phyloP scores from a whole-genome alignment of 2,888 invertebrate genomes.

The Chaitophorus viminalis region DNA sequence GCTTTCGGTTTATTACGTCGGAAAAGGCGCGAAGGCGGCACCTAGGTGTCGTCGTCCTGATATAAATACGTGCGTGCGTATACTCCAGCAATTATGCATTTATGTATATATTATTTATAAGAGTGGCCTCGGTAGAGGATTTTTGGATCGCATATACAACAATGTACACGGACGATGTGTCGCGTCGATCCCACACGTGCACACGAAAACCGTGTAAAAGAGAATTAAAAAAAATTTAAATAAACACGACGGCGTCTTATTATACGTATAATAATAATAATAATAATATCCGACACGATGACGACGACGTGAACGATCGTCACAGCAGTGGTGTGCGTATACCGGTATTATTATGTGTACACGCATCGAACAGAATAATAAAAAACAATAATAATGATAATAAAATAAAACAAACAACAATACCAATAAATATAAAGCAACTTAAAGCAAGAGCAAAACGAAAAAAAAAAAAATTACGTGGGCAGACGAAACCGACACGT shows the following conservation, averaged over 20 bases:
- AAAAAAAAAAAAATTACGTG: constrained; percentile 30
- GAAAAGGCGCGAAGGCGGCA: too few relatives aligned
- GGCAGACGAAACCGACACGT: constrained; percentile 44
- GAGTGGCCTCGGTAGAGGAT: constrained; percentile 14
- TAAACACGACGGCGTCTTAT: constrained; percentile 20
- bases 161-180: constrained; percentile 5
- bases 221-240: constrained; percentile 32
- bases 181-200: constrained; percentile 29
- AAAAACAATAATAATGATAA: background rate
- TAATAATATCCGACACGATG: constrained; percentile 7
- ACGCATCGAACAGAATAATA: background rate
- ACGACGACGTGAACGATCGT: background rate
- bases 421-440: constrained; percentile 50
- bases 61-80: background rate
- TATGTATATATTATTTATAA: background rate
- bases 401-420: constrained; percentile 15
- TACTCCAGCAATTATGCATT: too few relatives aligned
- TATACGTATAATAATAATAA: too few relatives aligned
- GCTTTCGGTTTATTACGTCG: too few relatives aligned
- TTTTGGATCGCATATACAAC: constrained; percentile 23
- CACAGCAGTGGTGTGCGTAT: background rate
- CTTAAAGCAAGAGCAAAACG: background rate
- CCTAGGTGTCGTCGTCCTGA: too few relatives aligned
- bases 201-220: constrained; percentile 46
- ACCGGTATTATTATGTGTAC: too few relatives aligned